Conservation (phyloP, 2,113 vertebrate species). For the Columbina picui region DNA sequence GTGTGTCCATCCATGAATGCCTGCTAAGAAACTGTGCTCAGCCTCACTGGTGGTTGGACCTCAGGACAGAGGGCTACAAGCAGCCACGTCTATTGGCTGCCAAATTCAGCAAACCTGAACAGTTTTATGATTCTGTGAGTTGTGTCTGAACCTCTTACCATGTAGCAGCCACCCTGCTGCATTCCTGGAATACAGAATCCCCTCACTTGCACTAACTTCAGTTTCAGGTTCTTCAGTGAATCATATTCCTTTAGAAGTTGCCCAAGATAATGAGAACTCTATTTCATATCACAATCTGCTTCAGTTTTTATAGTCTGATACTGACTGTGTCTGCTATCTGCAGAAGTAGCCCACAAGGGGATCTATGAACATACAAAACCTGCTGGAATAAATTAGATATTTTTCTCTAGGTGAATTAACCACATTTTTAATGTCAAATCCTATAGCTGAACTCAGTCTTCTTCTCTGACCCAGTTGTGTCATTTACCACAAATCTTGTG, state of each 20-base stretch:
- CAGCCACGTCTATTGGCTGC: neutral
- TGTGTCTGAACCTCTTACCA: rapidly evolving
- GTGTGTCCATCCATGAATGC: neutral
- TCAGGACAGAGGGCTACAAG: neutral
- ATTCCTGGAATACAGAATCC: neutral
- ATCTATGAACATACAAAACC: neutral
- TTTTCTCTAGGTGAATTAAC: neutral
- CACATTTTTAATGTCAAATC: neutral
- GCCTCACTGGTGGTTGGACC: neutral
- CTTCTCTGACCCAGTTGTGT: neutral
- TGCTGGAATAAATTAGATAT: neutral
- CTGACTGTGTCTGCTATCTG: neutral
- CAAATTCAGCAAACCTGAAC: neutral
- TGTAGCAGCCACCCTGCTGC: neutral
- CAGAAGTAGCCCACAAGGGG: neutral
- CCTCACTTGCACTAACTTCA: neutral
- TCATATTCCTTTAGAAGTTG: neutral
- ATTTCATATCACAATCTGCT: neutral
- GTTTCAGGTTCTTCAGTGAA: neutral
- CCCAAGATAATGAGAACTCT: neutral
- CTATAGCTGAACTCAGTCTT: neutral
- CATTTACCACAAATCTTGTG: neutral
- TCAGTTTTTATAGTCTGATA: neutral
- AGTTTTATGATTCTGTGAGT: neutral
- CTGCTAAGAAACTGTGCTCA: neutral